Evolutionary conservation across 2,797 vertebrate genomes (phyloP).

Genomic region (Urocyon cinereoargenteus): DNA sequence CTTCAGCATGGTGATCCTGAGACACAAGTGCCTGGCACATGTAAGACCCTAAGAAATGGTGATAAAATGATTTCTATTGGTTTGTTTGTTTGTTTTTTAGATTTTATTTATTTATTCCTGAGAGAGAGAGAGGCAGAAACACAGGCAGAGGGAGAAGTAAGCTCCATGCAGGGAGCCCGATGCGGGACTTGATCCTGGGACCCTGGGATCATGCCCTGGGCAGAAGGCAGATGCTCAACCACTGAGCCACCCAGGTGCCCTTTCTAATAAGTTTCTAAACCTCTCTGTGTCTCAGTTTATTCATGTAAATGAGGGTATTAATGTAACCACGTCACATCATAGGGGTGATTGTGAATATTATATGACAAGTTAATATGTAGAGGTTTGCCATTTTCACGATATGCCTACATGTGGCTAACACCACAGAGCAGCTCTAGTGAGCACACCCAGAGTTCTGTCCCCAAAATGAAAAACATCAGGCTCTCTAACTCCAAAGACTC

Average conservation of each 20-base stretch:
- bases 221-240: too few relatives aligned
- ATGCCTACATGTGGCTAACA: background rate
- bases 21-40: background rate
- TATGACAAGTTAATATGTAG: background rate
- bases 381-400: background rate
- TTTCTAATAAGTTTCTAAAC: background rate
- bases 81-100: too few relatives aligned
- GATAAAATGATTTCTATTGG: background rate
- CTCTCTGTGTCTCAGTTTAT: background rate
- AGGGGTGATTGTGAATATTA: background rate
- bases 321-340: background rate
- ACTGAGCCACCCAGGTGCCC: too few relatives aligned
- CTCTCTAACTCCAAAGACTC: background rate
- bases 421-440: background rate
- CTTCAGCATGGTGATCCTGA: background rate
- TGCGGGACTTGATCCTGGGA: too few relatives aligned
- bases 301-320: slow-evolving; percentile 47
- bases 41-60: background rate
- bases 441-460: background rate
- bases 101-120: too few relatives aligned
- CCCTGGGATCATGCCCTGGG: too few relatives aligned
- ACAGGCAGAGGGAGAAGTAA: too few relatives aligned
- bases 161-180: too few relatives aligned
- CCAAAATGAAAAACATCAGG: background rate
- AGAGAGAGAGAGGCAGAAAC: too few relatives aligned